Base-by-base conservation (phyloP, 2,888 invertebrate species). In the Chrysodeixis includens region DNA sequence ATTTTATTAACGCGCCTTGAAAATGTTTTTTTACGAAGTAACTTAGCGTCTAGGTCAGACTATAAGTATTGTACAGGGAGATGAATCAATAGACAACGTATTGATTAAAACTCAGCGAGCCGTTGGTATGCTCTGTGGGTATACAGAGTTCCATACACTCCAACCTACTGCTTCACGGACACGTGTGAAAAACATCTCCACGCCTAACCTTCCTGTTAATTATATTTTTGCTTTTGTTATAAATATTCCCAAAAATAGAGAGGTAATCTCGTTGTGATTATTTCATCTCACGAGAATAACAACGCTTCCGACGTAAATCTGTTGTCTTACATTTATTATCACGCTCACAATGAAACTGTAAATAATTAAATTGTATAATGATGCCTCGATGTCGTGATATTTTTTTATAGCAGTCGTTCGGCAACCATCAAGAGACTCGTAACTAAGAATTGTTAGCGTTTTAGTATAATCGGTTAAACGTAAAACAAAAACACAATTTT, bases 291-390 rank as follows among this genome's bases (percentile, higher is more conserved):
- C n/a, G 8, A 57, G 18, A 66, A 57, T 40, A 26, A 62, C 64
- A 60, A 54, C 54, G 68, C 66, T 66, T 67, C 56, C 62, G 64
- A 51, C 63, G 56, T 78, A 74, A 79, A 81, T 58, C 57, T 70
- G 70, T 74, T 81, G 79, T 81, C 53, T 74, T 59, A 61, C 66
- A 65, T 68, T 78, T 26, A 26, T 65, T 56, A 65, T 57, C 62
- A 32, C 49, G 55, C 22, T 52, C 44, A 75, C 64, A 75, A 75
- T 71, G 60, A 52, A 51, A 54, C 70, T 30, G 72, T 72, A 70
- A 74, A 75, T 78, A 74, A 70, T 70, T 64, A 78, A 75, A 78
- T 74, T 57, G 69, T 75, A 64, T 78, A 74, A 74, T 78, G 75
- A 68, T 69, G 53, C 58, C 64, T 56, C 56, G 55, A 57, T 51